A percentile compares a stretch with the other conserved stretches of the same genome.
These are phyloP conservation scores for Rhagoletis pomonella DNA, from an alignment of 1,140 invertebrate genomes.

Conservation along the genomic window DNA sequence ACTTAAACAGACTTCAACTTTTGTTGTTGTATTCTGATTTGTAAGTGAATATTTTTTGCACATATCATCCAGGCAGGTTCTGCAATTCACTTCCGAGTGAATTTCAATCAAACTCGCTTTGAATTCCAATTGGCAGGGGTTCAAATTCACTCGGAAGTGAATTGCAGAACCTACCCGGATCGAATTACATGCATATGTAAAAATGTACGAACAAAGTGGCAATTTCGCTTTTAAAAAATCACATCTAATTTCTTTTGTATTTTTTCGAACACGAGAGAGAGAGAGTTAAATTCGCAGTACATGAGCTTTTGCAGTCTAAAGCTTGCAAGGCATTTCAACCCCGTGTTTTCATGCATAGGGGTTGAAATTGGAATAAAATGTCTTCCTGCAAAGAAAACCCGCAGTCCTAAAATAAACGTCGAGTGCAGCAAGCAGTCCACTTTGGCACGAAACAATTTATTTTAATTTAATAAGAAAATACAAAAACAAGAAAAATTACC, in stretches of 20 bases:
- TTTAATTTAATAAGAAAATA: not conserved
- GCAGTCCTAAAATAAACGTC: constrained; percentile 27
- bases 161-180: too few species aligned
- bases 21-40: too few species aligned
- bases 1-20: too few species aligned
- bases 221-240: not conserved
- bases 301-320: constrained; percentile 18
- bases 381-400: constrained; percentile 14
- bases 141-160: too few species aligned
- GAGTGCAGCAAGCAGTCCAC: constrained; percentile 7
- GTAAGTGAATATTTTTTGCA: too few species aligned
- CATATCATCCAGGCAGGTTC: too few species aligned
- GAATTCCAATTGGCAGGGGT: too few species aligned
- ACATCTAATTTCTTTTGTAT: not conserved
- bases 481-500: constrained; percentile 10
- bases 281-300: not conserved
- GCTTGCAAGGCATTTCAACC: not conserved
- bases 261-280: not conserved
- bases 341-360: not conserved
- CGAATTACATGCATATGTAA: too few species aligned
- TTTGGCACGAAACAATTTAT: constrained; percentile 15
- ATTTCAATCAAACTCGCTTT: too few species aligned
- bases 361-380: constrained; percentile 24
- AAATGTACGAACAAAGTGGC: too few species aligned
- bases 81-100: too few species aligned